Evolutionary conservation across 1,140 invertebrate genomes (phyloP), one percentile per base, ranked within the genome.

Genomic region (Pseudomyrmex gracilis): DNA sequence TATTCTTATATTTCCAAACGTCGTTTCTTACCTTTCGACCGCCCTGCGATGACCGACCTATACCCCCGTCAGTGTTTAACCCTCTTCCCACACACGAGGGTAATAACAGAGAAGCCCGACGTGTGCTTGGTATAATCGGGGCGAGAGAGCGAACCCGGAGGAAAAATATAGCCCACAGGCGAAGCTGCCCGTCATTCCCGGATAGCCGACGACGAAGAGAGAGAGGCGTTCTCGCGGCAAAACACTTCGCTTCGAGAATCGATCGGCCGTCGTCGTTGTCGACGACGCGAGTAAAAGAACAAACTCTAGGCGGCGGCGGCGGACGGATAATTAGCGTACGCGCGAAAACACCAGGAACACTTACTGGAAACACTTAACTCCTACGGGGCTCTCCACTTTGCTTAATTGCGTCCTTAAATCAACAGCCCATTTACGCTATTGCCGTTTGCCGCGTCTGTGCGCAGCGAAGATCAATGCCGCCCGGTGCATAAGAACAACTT

Each of bases 391-490:
- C 74, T 88, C 84, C 87, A 89, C 87, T 89, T 89, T 89, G 76
- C 87, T 87, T 89, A 89, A 89, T 89, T 89, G 87, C 87, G 74
- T 84, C 73, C 87, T 89, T 89, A 89, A 89, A 89, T 89, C 87
- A 89, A 84, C 87, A 77, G 82, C 51, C 87, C 87, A 89, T 89
- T 34, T 89, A 89, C 80, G 87, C 87, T 88, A 89, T 89, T 89
- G 87, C 87, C 87, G 80, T 86, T 83, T 78, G 73, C 77, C 55
- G 49, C 58, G 60, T 63, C 61, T 77, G 76, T 34, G 34, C 34
- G 34, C 76, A 61, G 45, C 67, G 77, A 43, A 83, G 83, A 88
- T 88, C 87, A 77, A 88, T 85, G 86, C 61, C 17, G 34, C 55
- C 13, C 67, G 49, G 73, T 58, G 73, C 51, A 73, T 82, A 87